A percentile compares a stretch with the other conserved stretches of the same genome.
These are phyloP conservation scores for Eupleurogrammus muticus DNA, from an alignment of 2,797 vertebrate species.

Conservation along the genomic window DNA sequence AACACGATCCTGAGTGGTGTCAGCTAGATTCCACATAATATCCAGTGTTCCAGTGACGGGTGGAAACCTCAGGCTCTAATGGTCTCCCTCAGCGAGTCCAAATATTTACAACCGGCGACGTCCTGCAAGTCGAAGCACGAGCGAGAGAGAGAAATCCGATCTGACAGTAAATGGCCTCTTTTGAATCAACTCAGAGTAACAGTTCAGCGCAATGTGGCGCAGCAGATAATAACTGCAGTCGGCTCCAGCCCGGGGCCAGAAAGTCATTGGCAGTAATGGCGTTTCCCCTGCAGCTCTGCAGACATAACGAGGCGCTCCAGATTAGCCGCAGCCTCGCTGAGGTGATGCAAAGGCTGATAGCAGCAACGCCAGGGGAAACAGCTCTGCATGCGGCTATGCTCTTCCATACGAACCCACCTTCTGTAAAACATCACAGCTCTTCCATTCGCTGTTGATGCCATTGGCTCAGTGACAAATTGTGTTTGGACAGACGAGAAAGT, in stretches of 20 bases:
- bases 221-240: slow-evolving; percentile 5
- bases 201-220: slow-evolving; percentile 4
- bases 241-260: too few species aligned
- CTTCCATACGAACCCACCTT: too few species aligned
- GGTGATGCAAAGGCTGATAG: too few species aligned
- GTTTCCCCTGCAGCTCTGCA: neutral
- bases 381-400: too few species aligned
- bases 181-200: slow-evolving; percentile 1
- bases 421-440: too few species aligned
- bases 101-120: slow-evolving; percentile 3
- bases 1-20: too few species aligned
- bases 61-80: neutral
- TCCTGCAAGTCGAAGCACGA: slow-evolving; percentile 32
- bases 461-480: too few species aligned
- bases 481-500: too few species aligned
- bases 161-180: slow-evolving; percentile 1
- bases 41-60: too few species aligned
- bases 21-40: too few species aligned
- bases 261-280: neutral
- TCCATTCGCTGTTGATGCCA: too few species aligned
- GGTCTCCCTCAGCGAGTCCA: neutral
- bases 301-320: neutral
- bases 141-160: slow-evolving; percentile 19
- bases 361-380: too few species aligned
- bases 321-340: neutral